Conservation (phyloP, 1,140 invertebrate species). For the Hirudo medicinalis region DNA sequence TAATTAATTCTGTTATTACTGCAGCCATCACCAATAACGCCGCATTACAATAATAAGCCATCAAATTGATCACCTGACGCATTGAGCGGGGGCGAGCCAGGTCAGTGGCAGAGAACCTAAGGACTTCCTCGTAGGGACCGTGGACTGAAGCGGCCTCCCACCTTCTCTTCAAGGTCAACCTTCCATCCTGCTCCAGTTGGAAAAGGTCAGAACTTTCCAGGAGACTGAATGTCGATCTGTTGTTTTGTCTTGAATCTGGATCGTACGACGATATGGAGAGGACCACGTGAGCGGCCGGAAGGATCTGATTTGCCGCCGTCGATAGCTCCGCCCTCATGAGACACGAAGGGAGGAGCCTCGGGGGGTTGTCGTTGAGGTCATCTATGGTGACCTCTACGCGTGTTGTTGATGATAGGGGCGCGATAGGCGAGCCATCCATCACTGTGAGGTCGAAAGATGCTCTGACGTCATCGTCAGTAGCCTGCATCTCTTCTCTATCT, state of each 20-base stretch:
- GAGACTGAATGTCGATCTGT: neutral
- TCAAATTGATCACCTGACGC: neutral
- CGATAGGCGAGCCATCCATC: neutral
- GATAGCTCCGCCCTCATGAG: neutral
- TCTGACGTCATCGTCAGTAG: constrained; percentile 8
- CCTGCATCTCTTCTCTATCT: too few relatives aligned
- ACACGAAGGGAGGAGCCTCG: neutral
- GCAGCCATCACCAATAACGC: too few relatives aligned
- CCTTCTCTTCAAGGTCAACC: constrained; percentile 1
- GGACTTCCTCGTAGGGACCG: neutral
- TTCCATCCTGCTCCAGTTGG: constrained; percentile 3
- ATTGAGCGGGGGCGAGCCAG: neutral
- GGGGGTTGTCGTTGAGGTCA: constrained; percentile 9
- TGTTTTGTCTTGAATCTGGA: neutral
- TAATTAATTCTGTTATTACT: too few relatives aligned
- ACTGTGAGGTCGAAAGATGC: neutral
- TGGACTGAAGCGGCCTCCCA: neutral
- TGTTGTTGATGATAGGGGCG: neutral
- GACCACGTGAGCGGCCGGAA: neutral
- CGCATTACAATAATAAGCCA: too few relatives aligned
- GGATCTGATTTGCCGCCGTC: neutral
- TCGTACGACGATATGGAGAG: neutral
- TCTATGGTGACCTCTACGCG: neutral
- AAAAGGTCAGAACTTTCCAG: neutral
- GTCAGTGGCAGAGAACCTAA: neutral